A percentile compares a stretch with the other conserved stretches of the same genome.
These are phyloP conservation scores for Sylvilagus floridanus DNA, from an alignment of 2,797 vertebrate species.

Conservation along the genomic window DNA sequence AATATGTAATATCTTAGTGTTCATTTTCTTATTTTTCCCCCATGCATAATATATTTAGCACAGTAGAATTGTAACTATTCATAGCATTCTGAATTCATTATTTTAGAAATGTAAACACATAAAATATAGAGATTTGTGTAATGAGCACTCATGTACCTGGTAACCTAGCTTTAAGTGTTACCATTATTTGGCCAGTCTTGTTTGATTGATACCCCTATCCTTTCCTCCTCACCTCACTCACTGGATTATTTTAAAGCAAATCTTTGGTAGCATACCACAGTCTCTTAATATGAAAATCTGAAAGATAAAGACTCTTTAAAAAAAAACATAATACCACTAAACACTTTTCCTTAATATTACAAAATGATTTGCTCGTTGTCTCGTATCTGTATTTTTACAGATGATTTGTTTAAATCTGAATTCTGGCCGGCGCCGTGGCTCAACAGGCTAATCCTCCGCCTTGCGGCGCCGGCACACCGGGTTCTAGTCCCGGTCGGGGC, in stretches of 20 bases:
- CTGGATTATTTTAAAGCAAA: conserved; percentile 52
- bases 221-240: background rate
- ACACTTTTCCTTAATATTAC: conserved; percentile 6
- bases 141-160: background rate
- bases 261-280: conserved; percentile 12
- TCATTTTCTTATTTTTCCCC: background rate
- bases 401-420: background rate
- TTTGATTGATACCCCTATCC: background rate
- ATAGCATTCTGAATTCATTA: conserved; percentile 25
- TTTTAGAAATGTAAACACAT: conserved; percentile 28
- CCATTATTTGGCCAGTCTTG: background rate
- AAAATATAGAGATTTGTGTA: background rate
- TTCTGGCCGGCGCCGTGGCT: too few relatives aligned
- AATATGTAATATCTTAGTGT: background rate
- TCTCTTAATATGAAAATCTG: conserved; percentile 4
- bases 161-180: background rate
- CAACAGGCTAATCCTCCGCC: too few relatives aligned
- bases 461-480: too few relatives aligned
- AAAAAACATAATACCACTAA: background rate
- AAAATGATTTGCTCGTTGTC: background rate
- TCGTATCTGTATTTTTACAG: background rate
- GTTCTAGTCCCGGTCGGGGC: too few relatives aligned
- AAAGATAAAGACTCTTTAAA: conserved; percentile 5
- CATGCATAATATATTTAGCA: background rate
- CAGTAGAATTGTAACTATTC: conserved; percentile 24